Percentiles rank a stretch among this genome's conserved stretches.
Evolutionary conservation across 2,797 vertebrate species (phyloP).

Genomic region (Vultur gryphus): DNA sequence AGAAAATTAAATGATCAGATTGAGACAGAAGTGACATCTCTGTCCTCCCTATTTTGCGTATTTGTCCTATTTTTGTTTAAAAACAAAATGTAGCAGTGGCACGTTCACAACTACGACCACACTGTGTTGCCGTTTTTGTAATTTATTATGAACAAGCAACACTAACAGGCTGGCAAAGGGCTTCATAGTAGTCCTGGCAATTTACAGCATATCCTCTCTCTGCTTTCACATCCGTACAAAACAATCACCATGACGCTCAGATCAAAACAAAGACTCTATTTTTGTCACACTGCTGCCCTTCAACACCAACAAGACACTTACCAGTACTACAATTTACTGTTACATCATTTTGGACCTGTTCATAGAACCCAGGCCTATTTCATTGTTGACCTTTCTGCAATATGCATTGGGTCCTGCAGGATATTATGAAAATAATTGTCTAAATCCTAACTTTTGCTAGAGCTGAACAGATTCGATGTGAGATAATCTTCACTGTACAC

Average conservation of each 20-base stretch:
- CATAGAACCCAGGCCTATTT: not conserved
- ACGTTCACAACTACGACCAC: not conserved
- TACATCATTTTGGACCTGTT: not conserved
- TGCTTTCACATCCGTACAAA: not conserved
- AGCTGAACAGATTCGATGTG: not conserved
- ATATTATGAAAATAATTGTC: not conserved
- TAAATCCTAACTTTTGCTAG: not conserved
- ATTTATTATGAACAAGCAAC: not conserved
- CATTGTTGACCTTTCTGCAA: not conserved
- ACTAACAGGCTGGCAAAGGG: not conserved
- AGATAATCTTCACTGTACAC: not conserved
- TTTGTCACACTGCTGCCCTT: not conserved
- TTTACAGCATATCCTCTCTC: not conserved
- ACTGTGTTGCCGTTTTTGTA: not conserved
- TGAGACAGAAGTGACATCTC: not conserved
- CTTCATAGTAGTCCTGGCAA: not conserved
- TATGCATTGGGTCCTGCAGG: rapidly evolving
- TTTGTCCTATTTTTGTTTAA: not conserved
- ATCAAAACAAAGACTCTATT: not conserved
- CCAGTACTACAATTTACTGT: not conserved
- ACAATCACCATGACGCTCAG: not conserved
- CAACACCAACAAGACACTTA: not conserved
- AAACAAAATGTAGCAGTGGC: not conserved
- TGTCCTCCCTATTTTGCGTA: not conserved
- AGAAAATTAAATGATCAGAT: not conserved